phyloP scores from a whole-genome alignment of 2,113 vertebrate genomes.

The Clarias gariepinus region DNA sequence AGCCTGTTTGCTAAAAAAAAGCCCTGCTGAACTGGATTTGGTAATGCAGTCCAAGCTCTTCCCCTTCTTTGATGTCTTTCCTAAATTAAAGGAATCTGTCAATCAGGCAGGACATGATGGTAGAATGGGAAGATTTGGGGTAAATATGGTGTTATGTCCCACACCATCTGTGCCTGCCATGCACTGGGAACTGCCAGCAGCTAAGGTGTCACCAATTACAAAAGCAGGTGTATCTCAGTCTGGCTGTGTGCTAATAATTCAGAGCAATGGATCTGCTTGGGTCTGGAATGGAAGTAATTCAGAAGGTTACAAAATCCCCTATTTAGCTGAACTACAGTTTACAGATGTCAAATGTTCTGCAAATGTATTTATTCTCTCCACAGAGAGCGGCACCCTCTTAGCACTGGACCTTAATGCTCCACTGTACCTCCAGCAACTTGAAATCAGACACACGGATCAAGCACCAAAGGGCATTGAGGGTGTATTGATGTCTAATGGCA shows the following conservation, averaged over 20 bases:
- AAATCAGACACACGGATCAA: conserved; percentile 37
- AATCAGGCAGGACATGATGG: conserved; percentile 57
- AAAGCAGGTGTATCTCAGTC: conserved; percentile 58
- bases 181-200: conserved; percentile 41
- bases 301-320: conserved; percentile 50
- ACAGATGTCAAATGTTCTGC: conserved; percentile 60
- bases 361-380: conserved; percentile 65
- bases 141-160: conserved; percentile 62
- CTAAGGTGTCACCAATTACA: conserved; percentile 33
- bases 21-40: conserved; percentile 58
- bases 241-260: conserved; percentile 59
- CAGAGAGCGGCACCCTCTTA: conserved; percentile 61
- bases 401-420: conserved; percentile 61
- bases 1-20: conserved; percentile 61
- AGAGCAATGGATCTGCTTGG: conserved; percentile 66
- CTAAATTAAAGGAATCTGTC: conserved; percentile 60
- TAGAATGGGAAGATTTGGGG: conserved; percentile 46
- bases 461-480: conserved; percentile 38
- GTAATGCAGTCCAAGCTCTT: conserved; percentile 69
- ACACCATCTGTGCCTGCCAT: conserved; percentile 60
- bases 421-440: conserved; percentile 61
- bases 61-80: conserved; percentile 66
- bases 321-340: conserved; percentile 60
- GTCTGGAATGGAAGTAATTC: conserved; percentile 61
- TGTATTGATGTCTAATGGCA: conserved; percentile 54